phyloP scores from a whole-genome alignment of 92 coral and sea anemone genomes.

The Hydrozoanthus gracilis region DNA sequence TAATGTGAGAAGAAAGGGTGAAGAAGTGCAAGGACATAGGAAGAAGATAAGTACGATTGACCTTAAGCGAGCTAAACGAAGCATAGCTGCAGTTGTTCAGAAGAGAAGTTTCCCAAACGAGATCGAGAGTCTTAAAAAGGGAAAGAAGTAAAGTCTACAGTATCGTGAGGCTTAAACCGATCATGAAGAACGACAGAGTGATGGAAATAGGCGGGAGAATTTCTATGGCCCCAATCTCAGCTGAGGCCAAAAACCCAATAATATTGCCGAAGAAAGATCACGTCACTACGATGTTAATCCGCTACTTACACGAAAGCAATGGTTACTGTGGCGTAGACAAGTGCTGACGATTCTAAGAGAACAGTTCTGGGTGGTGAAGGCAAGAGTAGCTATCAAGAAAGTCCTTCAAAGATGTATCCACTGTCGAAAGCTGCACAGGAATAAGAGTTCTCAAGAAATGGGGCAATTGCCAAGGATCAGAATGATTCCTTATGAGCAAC shows the following conservation, averaged over 20 bases:
- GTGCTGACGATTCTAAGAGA: constrained; percentile 43
- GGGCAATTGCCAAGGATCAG: constrained; percentile 51
- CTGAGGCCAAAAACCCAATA: constrained; percentile 59
- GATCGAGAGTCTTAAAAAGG: constrained; percentile 29
- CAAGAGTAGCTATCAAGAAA: constrained; percentile 54
- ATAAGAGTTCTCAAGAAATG: constrained; percentile 47
- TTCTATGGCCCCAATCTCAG: constrained; percentile 51
- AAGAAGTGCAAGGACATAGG: neutral
- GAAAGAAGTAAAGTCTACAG: constrained; percentile 34
- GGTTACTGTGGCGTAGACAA: constrained; percentile 70
- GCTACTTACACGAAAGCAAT: constrained; percentile 28
- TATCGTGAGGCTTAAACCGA: constrained; percentile 53
- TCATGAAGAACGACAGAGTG: constrained; percentile 43
- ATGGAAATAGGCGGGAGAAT: constrained; percentile 48
- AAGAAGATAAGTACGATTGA: constrained; percentile 37
- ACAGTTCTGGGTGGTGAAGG: constrained; percentile 57
- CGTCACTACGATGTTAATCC: constrained; percentile 42
- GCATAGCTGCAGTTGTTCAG: constrained; percentile 47
- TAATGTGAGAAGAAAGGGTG: constrained; percentile 6
- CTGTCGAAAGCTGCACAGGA: constrained; percentile 44
- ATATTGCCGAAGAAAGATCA: constrained; percentile 47
- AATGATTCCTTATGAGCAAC: constrained; percentile 57
- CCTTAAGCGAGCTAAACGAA: constrained; percentile 50
- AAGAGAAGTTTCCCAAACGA: constrained; percentile 46
- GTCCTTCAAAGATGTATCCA: constrained; percentile 45